A percentile compares a stretch with the other conserved stretches of the same genome.
These are phyloP conservation scores for Muscicapa comitata DNA, from an alignment of 2,797 vertebrate species.

Conservation along the genomic window DNA sequence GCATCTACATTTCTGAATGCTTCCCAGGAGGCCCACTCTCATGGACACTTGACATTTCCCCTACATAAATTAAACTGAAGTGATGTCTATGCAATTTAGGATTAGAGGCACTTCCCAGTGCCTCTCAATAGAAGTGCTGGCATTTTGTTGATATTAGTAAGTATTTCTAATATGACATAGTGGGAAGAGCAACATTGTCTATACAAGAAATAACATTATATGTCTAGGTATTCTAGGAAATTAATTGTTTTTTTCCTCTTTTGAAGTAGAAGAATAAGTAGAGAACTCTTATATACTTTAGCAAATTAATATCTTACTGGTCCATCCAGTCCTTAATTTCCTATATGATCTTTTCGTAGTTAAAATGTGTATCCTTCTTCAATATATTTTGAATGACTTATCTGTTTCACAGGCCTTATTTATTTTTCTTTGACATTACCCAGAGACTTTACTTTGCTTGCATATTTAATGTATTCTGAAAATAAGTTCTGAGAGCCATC, in stretches of 20 bases:
- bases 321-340: not conserved
- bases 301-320: not conserved
- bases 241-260: not conserved
- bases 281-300: not conserved
- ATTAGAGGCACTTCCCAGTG: not conserved
- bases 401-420: not conserved
- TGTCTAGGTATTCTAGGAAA: not conserved
- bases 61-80: slow-evolving; percentile 62
- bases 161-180: not conserved
- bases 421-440: not conserved
- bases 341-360: not conserved
- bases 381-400: not conserved
- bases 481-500: not conserved
- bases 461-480: not conserved
- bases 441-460: not conserved
- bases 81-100: slow-evolving; percentile 42
- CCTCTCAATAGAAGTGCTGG: not conserved
- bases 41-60: slow-evolving; percentile 47
- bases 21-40: slow-evolving; percentile 58
- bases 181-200: not conserved
- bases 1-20: slow-evolving; percentile 34
- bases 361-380: not conserved
- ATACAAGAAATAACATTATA: not conserved
- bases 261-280: not conserved
- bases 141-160: not conserved